Evolutionary conservation across 2,888 invertebrate genomes (phyloP), one percentile per base, ranked within the genome.

Genomic region (Drosophila birchii): DNA sequence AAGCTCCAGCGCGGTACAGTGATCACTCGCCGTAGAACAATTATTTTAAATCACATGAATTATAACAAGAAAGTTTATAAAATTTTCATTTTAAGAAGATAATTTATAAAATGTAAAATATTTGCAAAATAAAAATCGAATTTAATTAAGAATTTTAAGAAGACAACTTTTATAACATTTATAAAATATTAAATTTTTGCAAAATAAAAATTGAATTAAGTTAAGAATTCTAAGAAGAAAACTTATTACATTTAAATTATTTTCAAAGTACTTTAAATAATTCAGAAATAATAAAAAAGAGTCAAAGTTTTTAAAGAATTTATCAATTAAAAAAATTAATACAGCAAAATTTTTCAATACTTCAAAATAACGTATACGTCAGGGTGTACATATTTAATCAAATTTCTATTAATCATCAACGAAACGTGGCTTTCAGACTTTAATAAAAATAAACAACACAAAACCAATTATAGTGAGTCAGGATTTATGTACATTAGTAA

Each of bases 1-100:
- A 36, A 49, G 67, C 39, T 36, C 16, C 26, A 20, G 29, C 7
- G 1, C n/a, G 29, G 67, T 55, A 55, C 67, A 67, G 67, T 67
- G 20, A 16, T 8, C 38, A 18, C 38, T 44, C 9, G 26, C 11
- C n/a, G 9, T 2, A 0, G 8, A 32, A 32, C 3, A 8, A 29
- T 29, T 29, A 8, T 1, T 29, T 29, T 38, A n/a, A 36, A 36
- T 36, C 12, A 5, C 14, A 36, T 0, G 6, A 29, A 29, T 29
- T 29, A 1, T 8, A 29, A 29, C 1, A 3, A 29, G 5, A 29
- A 29, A 29, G 5, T 29, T 29, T 3, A 29, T 29, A 5, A 29
- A 29, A 23, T 23, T 23, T 23, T 3, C 2, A 23, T 23, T 23
- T 3, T 3, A 23, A 26, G 26, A 26, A 26, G 5, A 26, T 26